Conservation (phyloP, 2,113 vertebrate genomes). For the Bambusicola thoracicus region DNA sequence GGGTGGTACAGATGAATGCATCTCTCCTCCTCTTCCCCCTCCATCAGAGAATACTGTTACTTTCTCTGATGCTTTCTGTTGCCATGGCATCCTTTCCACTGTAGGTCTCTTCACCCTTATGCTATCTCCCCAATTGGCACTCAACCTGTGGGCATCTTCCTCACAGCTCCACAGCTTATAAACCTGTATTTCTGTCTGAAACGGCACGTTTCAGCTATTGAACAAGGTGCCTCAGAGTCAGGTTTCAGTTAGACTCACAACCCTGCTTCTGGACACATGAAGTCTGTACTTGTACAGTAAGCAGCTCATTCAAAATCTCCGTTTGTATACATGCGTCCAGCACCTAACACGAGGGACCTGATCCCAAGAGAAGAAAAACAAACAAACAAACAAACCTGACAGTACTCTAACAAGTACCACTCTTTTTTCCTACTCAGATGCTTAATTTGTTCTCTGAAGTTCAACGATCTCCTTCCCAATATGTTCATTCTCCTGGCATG, state of each 20-base stretch:
- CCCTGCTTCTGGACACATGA: not conserved
- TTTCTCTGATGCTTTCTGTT: conserved; percentile 74
- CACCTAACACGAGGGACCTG: not conserved
- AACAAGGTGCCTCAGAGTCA: not conserved
- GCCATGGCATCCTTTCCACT: conserved; percentile 63
- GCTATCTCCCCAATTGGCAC: conserved; percentile 10
- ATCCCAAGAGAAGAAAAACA: not conserved
- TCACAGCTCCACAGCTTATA: not conserved
- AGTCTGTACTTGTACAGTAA: not conserved
- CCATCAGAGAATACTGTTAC: conserved; percentile 33
- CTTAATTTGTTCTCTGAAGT: not conserved
- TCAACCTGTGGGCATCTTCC: conserved; percentile 9
- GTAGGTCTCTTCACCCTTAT: not conserved
- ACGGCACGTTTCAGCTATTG: not conserved
- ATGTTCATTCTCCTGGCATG: fast-evolving
- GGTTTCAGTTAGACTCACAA: not conserved
- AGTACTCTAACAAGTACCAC: not conserved
- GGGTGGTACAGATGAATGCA: not conserved
- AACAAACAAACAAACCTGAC: not conserved
- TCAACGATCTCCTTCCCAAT: fast-evolving
- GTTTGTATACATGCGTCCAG: not conserved
- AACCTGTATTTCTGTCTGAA: not conserved
- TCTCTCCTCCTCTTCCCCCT: not conserved
- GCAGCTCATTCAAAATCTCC: not conserved
- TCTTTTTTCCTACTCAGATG: not conserved